Evolutionary conservation across 1,140 invertebrate species (phyloP).

Genomic region (Bradynema listronoti): DNA sequence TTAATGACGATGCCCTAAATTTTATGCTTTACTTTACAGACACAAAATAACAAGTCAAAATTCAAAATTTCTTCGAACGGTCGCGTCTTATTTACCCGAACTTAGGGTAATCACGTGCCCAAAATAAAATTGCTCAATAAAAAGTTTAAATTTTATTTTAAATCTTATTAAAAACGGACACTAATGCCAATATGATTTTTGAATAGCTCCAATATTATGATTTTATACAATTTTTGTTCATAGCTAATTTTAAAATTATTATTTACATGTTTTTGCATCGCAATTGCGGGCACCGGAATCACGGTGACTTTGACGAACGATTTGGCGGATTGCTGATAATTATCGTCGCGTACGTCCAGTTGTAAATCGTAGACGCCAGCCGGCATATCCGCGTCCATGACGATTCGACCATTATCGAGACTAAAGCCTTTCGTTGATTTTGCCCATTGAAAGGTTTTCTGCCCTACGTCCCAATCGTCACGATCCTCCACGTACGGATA

Average conservation of each 20-base stretch:
- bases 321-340: slow-evolving; percentile 34
- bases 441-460: slow-evolving; percentile 43
- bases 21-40: too few relatives aligned
- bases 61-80: too few relatives aligned
- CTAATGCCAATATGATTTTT: not conserved
- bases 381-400: slow-evolving; percentile 46
- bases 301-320: slow-evolving; percentile 48
- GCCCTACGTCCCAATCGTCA: slow-evolving; percentile 54
- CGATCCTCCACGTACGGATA: slow-evolving; percentile 48
- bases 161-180: not conserved
- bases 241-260: not conserved
- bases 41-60: too few relatives aligned
- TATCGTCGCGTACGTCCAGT: slow-evolving; percentile 46
- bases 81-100: too few relatives aligned
- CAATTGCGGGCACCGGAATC: slow-evolving; percentile 25
- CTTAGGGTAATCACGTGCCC: too few relatives aligned
- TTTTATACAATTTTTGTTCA: not conserved
- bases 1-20: too few relatives aligned
- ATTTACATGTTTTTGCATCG: slow-evolving; percentile 52
- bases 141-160: too few relatives aligned
- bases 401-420: slow-evolving; percentile 26
- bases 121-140: too few relatives aligned
- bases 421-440: slow-evolving; percentile 22
- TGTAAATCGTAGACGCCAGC: slow-evolving; percentile 47
- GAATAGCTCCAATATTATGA: not conserved